Conservation (phyloP, 1,140 invertebrate genomes). For the Hyles euphorbiae region DNA sequence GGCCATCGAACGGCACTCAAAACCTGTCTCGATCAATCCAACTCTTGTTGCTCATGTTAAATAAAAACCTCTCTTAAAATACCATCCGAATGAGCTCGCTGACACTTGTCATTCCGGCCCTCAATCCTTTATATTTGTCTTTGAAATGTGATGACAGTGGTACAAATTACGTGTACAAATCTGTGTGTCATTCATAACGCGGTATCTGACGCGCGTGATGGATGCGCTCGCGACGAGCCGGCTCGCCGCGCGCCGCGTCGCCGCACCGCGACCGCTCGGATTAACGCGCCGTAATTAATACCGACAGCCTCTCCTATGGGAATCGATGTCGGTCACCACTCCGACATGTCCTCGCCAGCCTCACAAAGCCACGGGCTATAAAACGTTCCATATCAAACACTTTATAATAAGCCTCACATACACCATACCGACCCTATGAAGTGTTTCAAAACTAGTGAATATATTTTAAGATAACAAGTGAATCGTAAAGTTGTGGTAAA, state of each 20-base stretch:
- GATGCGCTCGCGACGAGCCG: constrained; percentile 49
- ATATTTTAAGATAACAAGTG: constrained; percentile 67
- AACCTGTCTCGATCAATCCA: constrained; percentile 74
- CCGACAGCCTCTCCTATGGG: constrained; percentile 40
- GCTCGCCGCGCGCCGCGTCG: no score
- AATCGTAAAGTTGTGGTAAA: constrained; percentile 67
- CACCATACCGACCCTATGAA: not conserved
- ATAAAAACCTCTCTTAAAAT: constrained; percentile 73
- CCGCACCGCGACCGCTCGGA: constrained; percentile 28
- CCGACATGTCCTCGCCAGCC: constrained; percentile 11
- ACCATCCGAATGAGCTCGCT: constrained; percentile 62
- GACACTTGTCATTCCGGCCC: constrained; percentile 71
- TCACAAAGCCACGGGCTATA: no score
- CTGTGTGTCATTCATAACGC: constrained; percentile 68
- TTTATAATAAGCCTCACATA: constrained; percentile 1
- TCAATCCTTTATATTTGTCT: constrained; percentile 75
- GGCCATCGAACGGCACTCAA: constrained; percentile 61
- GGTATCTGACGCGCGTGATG: constrained; percentile 64
- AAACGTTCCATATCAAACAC: no score
- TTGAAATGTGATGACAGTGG: constrained; percentile 74
- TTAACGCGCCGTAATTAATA: constrained; percentile 69
- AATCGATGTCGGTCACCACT: constrained; percentile 60
- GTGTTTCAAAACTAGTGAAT: constrained; percentile 31
- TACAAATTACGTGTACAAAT: constrained; percentile 74
- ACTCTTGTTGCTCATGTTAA: constrained; percentile 70